Evolutionary conservation across 1,140 invertebrate genomes (phyloP).

Genomic region (Coptotermes formosanus): DNA sequence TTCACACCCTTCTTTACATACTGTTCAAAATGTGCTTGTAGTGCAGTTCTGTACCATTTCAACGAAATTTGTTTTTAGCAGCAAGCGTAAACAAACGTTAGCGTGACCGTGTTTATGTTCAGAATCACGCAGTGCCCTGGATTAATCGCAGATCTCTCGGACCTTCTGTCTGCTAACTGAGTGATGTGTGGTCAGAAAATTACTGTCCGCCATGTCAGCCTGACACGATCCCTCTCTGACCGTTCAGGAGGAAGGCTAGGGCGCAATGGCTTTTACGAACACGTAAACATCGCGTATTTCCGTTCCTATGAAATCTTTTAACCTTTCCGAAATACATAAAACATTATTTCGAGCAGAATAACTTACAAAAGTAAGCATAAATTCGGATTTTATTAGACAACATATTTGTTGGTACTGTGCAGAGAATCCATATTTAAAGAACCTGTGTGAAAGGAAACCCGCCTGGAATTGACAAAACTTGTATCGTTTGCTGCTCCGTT

Average conservation of each 20-base stretch:
- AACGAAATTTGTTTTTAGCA: background rate
- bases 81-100: background rate
- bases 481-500: too few relatives aligned
- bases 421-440: too few relatives aligned
- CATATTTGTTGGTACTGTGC: too few relatives aligned
- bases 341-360: background rate
- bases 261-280: background rate
- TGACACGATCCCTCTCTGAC: background rate
- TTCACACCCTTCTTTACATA: background rate
- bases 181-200: background rate
- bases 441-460: too few relatives aligned
- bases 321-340: background rate
- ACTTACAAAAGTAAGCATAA: too few relatives aligned
- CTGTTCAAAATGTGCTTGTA: background rate
- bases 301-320: background rate
- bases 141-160: background rate
- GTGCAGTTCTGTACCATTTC: background rate
- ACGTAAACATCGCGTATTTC: background rate
- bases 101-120: background rate
- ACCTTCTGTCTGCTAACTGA: background rate
- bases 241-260: background rate
- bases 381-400: too few relatives aligned
- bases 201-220: background rate
- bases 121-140: background rate
- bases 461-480: too few relatives aligned